Conservation (phyloP, 2,113 vertebrate species). For the Nannobrachium achirus region DNA sequence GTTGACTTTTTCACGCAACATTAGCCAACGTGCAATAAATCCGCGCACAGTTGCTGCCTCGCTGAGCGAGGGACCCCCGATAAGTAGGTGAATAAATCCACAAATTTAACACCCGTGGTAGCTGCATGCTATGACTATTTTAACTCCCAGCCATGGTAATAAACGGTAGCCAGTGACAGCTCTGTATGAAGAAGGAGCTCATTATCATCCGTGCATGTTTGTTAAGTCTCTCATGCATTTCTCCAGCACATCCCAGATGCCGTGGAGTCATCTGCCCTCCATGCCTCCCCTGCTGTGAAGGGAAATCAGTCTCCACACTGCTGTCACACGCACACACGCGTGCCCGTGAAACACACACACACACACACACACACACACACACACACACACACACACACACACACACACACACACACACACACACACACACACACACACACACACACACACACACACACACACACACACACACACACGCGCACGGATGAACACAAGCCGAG, state of each 20-base stretch:
- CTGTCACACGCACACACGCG: constrained; percentile 15
- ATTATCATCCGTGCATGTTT: constrained; percentile 45
- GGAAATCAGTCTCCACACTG: constrained; percentile 27
- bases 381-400: background rate
- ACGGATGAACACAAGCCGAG: background rate
- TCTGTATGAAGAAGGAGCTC: constrained; percentile 23
- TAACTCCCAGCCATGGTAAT: no score
- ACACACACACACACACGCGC: constrained; percentile 2
- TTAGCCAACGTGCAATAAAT: background rate
- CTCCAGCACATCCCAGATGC: constrained; percentile 51
- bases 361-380: background rate
- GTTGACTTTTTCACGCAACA: background rate
- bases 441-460: constrained; percentile 2
- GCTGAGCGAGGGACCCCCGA: background rate
- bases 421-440: background rate
- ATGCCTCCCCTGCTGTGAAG: constrained; percentile 26
- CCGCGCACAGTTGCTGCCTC: background rate
- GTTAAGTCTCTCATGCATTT: constrained; percentile 40
- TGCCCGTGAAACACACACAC: background rate
- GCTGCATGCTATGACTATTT: no score
- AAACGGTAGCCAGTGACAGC: no score
- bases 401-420: background rate
- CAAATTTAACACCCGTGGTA: background rate
- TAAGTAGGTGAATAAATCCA: background rate
- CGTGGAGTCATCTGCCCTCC: constrained; percentile 48